Conservation (phyloP, 2,113 vertebrate genomes). For the Gracilinanus agilis region DNA sequence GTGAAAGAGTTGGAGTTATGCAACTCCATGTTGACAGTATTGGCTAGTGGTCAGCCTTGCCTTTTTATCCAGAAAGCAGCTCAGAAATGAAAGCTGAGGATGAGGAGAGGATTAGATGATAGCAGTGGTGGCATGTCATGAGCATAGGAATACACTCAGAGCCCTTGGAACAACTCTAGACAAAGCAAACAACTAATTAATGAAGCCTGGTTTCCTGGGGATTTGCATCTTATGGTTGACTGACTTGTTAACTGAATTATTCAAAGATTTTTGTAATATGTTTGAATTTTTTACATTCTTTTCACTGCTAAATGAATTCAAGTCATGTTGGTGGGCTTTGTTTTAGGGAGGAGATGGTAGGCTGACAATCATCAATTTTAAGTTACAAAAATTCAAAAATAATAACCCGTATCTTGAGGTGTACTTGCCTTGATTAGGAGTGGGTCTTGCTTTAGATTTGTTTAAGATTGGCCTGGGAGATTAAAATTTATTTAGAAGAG, state of each 20-base stretch:
- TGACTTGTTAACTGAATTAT: constrained; percentile 75
- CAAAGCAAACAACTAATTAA: constrained; percentile 59
- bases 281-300: constrained; percentile 72
- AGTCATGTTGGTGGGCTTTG: constrained; percentile 19
- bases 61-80: background rate
- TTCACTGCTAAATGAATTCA: constrained; percentile 69
- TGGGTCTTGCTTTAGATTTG: constrained; percentile 17
- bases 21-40: background rate
- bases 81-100: background rate
- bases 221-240: constrained; percentile 66
- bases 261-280: constrained; percentile 75
- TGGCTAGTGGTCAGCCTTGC: background rate
- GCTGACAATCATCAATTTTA: background rate
- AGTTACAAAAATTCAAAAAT: constrained; percentile 56
- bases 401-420: constrained; percentile 38
- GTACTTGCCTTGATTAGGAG: constrained; percentile 52
- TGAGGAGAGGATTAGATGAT: background rate
- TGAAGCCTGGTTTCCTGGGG: constrained; percentile 66
- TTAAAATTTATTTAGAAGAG: constrained; percentile 29
- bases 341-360: constrained; percentile 42
- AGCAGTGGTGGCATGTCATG: background rate
- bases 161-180: constrained; percentile 31
- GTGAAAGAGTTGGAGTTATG: background rate
- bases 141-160: constrained; percentile 10
- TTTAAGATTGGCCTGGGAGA: constrained; percentile 26